phyloP scores from a whole-genome alignment of 2,113 vertebrate species.

The Thamnophis sirtalis region DNA sequence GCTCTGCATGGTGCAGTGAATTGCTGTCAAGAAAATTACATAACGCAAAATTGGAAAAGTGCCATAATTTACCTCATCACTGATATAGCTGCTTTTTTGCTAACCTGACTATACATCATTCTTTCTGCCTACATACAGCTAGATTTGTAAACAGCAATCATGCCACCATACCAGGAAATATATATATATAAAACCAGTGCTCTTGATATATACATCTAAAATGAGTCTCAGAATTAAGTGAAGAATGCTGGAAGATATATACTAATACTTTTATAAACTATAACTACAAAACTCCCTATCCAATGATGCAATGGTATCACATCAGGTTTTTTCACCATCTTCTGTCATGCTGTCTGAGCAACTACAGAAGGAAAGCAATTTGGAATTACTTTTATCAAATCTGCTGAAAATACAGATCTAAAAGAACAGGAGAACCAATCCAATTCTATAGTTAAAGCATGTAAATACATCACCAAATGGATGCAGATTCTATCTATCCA shows the following conservation, averaged over 20 bases:
- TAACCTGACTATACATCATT: background rate
- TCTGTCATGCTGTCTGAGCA: background rate
- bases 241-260: background rate
- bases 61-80: background rate
- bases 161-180: background rate
- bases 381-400: background rate
- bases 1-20: background rate
- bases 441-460: background rate
- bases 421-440: background rate
- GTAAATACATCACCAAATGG: background rate
- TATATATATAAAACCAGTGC: background rate
- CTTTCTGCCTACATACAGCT: background rate
- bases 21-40: slow-evolving; percentile 21
- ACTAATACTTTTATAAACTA: background rate
- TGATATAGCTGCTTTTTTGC: background rate
- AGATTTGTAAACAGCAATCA: background rate
- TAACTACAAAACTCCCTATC: background rate
- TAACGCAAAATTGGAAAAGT: background rate
- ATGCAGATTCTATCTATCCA: background rate
- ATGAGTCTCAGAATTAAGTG: background rate
- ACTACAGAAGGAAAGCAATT: background rate
- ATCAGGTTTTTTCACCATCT: background rate
- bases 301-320: background rate
- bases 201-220: background rate
- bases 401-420: background rate